phyloP scores from a whole-genome alignment of 2,113 vertebrate species.

The Rattus rattus region DNA sequence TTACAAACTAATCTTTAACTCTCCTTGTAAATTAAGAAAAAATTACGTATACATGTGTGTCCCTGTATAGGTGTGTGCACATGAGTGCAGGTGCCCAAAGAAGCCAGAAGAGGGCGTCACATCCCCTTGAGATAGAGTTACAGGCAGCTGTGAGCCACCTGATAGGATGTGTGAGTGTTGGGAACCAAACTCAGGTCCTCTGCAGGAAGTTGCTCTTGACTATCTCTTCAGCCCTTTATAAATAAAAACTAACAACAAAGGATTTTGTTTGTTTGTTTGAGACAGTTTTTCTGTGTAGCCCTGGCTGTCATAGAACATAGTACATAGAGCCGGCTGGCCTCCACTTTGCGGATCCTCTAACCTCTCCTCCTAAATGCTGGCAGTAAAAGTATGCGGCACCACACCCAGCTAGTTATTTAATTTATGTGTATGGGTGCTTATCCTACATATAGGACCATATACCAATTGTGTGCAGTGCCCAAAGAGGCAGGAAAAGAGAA shows the following conservation, averaged over 20 bases:
- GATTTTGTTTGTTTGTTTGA: not conserved
- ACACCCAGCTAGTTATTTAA: not conserved
- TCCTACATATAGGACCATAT: not conserved
- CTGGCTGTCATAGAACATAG: not conserved
- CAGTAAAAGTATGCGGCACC: not conserved
- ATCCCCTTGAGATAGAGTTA: not conserved
- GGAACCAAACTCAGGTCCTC: not conserved
- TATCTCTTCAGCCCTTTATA: not conserved
- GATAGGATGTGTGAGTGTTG: not conserved
- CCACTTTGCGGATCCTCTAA: not conserved
- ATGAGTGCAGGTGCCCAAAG: not conserved
- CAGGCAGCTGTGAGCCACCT: not conserved
- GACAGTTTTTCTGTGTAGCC: not conserved
- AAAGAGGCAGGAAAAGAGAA: not conserved
- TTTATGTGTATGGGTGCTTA: not conserved
- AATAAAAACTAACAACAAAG: not conserved
- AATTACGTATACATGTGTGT: not conserved
- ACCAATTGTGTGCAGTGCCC: not conserved
- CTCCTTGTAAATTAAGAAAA: not conserved
- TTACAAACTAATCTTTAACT: not conserved
- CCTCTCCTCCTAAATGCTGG: not conserved
- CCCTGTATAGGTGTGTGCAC: not conserved
- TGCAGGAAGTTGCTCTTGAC: not conserved
- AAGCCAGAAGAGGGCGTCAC: not conserved
- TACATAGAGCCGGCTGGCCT: not conserved